Base-by-base conservation (phyloP, 2,888 invertebrate genomes). In the Microctonus brassicae region DNA sequence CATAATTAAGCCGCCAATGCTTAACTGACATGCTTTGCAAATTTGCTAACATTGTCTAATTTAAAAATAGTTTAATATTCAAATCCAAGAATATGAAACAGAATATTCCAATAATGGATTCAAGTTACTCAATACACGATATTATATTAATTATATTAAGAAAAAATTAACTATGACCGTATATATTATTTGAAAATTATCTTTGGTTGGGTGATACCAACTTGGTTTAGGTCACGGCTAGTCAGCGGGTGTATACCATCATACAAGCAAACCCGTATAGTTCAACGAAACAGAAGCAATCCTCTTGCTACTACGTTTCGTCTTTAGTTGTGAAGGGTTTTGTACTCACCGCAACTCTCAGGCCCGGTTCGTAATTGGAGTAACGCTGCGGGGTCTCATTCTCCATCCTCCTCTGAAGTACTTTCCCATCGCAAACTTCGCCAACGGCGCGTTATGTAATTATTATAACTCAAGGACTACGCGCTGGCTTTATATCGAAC, bases 301-400 rank as follows among this genome's bases (percentile, higher is more conserved):
- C 39, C 53, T 39, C 39, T n/a, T 17, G 39, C 39, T 42, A 26
- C 39, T 29, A 52, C 26, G 52, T 47, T 63, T 33, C 33, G 52
- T 63, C 17, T 52, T 26, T 39, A 53, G 42, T 47, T 66, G 26
- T 22, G 42, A 64, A 58, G 68, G 65, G 26, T 20, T 20, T 69
- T 68, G 36, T 63, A 58, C 22, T 58, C 63, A 42, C 69, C 71
- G 69, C 74, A 76, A 74, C 74, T 76, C 69, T 66, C 67, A 62
- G 57, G 71, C 64, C 22, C 66, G 75, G 71, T 73, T 80, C 77
- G 80, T 80, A 82, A 82, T 81, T 82, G 79, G 77, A 80, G 76
- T 77, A 81, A 80, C 79, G 81, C 80, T 80, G 76, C 75, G 65
- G 70, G 69, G 74, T 52, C 63, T 64, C 67, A 64, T 63, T 34